Percentiles rank a stretch among this genome's conserved stretches.
Conservation (phyloP, 2,888 invertebrate species). For the Hypsopygia costalis region DNA sequence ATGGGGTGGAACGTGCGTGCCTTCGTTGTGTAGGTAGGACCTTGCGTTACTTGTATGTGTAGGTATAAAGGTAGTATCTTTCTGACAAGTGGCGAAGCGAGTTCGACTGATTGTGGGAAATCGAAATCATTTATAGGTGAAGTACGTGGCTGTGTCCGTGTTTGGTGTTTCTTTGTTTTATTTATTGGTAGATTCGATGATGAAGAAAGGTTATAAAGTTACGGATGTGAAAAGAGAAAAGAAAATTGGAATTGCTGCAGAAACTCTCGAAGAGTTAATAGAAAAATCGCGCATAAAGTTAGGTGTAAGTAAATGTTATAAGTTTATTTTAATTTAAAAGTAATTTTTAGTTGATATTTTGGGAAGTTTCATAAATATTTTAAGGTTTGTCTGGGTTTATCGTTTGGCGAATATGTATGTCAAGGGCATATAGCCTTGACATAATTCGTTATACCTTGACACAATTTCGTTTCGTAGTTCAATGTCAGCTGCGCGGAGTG, state of each 20-base stretch:
- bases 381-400: conserved; percentile 33
- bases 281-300: conserved; percentile 85
- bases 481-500: conserved; percentile 70
- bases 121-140: too few relatives aligned
- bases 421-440: conserved; percentile 57
- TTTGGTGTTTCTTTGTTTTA: conserved; percentile 27
- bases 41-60: too few relatives aligned
- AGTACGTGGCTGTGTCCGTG: background rate
- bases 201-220: conserved; percentile 86
- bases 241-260: conserved; percentile 86
- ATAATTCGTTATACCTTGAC: conserved; percentile 48
- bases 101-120: too few relatives aligned
- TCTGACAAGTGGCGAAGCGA: too few relatives aligned
- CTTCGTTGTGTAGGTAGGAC: too few relatives aligned
- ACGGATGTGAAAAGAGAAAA: conserved; percentile 84
- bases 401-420: conserved; percentile 32
- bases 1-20: too few relatives aligned
- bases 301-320: conserved; percentile 65
- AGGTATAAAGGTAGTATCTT: too few relatives aligned
- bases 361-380: conserved; percentile 29
- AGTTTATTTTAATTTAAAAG: conserved; percentile 8
- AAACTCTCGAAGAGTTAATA: conserved; percentile 83
- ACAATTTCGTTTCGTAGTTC: conserved; percentile 60
- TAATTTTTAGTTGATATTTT: conserved; percentile 3
- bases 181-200: conserved; percentile 29